Conservation (phyloP, 1,140 invertebrate species). For the Atta texana region DNA sequence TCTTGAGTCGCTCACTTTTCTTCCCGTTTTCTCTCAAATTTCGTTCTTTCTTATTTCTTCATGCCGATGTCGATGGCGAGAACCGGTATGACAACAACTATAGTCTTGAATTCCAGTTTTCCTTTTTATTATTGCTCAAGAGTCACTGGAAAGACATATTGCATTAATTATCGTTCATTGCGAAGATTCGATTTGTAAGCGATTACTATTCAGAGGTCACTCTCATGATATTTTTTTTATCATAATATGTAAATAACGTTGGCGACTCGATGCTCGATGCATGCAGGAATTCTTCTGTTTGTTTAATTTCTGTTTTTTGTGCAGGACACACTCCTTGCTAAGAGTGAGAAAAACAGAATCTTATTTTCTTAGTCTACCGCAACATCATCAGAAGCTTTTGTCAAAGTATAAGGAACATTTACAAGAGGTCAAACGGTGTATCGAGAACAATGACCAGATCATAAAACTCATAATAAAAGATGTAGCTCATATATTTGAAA, state of each 20-base stretch:
- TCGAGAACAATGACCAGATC: constrained; percentile 94
- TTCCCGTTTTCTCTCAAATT: not conserved
- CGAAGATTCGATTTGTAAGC: not conserved
- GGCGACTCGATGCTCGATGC: not conserved
- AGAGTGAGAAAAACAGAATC: constrained; percentile 91
- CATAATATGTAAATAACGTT: not conserved
- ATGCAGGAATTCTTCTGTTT: not conserved
- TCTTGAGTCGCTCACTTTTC: not conserved
- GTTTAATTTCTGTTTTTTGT: constrained; percentile 62
- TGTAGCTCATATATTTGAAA: constrained; percentile 94
- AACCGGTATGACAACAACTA: not conserved
- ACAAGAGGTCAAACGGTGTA: constrained; percentile 90
- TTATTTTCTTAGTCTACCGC: constrained; percentile 91
- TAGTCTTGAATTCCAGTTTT: not conserved
- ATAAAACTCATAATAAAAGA: constrained; percentile 94
- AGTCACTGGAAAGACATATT: not conserved
- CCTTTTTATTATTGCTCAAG: not conserved
- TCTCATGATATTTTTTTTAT: not conserved
- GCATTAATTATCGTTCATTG: not conserved
- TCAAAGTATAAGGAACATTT: constrained; percentile 92
- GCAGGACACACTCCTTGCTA: constrained; percentile 88
- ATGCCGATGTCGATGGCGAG: not conserved
- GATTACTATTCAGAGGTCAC: not conserved
- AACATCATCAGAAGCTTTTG: constrained; percentile 92
- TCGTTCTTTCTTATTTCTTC: not conserved